These are phyloP conservation scores for Delphinus delphis DNA, from an alignment of 2,113 vertebrate genomes.

Conservation along the genomic window DNA sequence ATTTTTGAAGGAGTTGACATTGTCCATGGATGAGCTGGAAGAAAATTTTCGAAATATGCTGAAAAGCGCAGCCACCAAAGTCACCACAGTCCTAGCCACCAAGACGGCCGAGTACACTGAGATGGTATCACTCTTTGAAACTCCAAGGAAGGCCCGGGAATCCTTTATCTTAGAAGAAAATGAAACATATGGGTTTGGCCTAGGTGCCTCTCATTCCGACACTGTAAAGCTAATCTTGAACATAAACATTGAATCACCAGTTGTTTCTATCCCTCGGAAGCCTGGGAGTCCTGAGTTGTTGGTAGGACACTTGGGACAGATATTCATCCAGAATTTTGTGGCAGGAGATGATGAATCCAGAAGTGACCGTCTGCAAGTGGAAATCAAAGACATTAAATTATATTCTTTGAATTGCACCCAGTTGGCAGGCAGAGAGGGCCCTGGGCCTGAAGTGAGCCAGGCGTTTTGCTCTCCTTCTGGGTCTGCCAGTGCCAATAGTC, in stretches of 20 bases:
- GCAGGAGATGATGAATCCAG: conserved; percentile 89
- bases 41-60: conserved; percentile 96
- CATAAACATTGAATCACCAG: conserved; percentile 94
- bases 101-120: conserved; percentile 98
- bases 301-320: conserved; percentile 95
- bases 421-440: conserved; percentile 82
- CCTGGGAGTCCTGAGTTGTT: conserved; percentile 94
- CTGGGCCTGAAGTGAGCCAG: conserved; percentile 55
- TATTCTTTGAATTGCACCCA: conserved; percentile 94
- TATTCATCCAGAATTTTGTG: conserved; percentile 94
- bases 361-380: conserved; percentile 91
- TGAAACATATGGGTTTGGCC: conserved; percentile 80
- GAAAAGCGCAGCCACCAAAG: conserved; percentile 94
- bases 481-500: conserved; percentile 76
- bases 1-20: conserved; percentile 93
- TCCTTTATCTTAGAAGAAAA: conserved; percentile 84
- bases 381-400: conserved; percentile 95
- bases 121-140: conserved; percentile 96
- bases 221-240: conserved; percentile 95
- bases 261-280: conserved; percentile 95
- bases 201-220: conserved; percentile 76
- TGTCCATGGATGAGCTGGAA: conserved; percentile 96
- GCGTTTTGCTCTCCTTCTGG: conserved; percentile 59
- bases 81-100: conserved; percentile 94
- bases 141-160: conserved; percentile 85